Conservation (phyloP, 2,888 invertebrate genomes). For the Hydrotaea diabolus region DNA sequence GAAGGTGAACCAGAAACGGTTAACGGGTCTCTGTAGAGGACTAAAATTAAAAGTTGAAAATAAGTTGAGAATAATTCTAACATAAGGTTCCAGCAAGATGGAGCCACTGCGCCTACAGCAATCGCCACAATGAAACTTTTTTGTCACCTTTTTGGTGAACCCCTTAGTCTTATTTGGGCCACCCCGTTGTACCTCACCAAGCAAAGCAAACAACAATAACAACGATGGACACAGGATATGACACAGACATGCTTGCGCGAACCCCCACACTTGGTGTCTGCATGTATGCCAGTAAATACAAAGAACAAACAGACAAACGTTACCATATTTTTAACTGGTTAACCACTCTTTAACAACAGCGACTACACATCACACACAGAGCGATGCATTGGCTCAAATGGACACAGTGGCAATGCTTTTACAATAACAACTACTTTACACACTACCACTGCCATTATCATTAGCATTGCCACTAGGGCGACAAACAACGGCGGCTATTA, state of each 20-base stretch:
- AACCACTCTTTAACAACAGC: slow-evolving; percentile 39
- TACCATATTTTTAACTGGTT: slow-evolving; percentile 19
- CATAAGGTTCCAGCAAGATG: no score
- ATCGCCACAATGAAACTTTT: no score
- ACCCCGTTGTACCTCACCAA: no score
- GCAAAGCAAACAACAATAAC: not conserved
- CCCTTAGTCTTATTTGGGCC: no score
- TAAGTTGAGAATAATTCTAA: no score
- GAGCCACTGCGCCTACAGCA: no score
- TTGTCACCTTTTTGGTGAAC: no score
- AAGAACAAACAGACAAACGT: slow-evolving; percentile 33
- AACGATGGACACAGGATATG: no score
- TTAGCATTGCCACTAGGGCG: slow-evolving; percentile 13
- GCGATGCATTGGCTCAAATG: not conserved
- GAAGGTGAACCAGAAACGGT: no score
- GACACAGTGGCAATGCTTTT: not conserved
- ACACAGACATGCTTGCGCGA: no score
- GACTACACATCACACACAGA: not conserved
- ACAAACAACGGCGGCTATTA: not conserved
- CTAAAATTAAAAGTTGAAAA: no score
- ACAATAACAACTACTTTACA: not conserved
- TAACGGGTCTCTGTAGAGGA: no score
- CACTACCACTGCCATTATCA: not conserved
- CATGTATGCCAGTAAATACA: not conserved
- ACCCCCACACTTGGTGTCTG: not conserved